phyloP scores from a whole-genome alignment of 2,888 invertebrate species.

The Psococerastis gibbosa region DNA sequence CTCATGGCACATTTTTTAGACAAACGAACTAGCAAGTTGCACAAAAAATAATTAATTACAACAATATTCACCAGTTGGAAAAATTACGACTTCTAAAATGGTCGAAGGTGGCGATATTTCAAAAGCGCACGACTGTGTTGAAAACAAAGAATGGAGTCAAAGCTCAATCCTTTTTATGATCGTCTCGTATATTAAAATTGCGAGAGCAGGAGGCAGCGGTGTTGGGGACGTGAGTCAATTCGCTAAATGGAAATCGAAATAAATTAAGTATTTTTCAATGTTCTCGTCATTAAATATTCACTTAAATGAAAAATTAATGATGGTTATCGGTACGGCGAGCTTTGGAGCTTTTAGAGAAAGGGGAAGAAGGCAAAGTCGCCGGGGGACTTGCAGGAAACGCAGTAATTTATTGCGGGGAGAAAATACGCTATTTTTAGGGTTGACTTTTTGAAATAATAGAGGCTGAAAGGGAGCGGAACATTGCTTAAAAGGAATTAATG shows the following conservation, averaged over 20 bases:
- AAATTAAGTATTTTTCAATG: constrained; percentile 10
- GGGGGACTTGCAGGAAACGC: background rate
- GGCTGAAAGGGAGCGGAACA: background rate
- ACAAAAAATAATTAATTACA: too few relatives aligned
- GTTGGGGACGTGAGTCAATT: constrained; percentile 8
- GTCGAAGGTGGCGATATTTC: too few relatives aligned
- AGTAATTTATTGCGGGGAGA: background rate
- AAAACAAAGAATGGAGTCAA: too few relatives aligned
- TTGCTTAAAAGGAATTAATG: background rate
- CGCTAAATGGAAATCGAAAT: constrained; percentile 6
- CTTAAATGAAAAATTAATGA: constrained; percentile 8
- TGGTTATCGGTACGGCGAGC: background rate
- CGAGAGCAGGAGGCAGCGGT: too few relatives aligned
- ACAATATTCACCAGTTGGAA: too few relatives aligned
- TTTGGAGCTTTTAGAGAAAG: background rate
- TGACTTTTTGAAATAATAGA: background rate
- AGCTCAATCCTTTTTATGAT: too few relatives aligned
- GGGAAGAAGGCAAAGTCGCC: background rate
- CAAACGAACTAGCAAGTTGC: too few relatives aligned
- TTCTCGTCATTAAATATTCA: constrained; percentile 8
- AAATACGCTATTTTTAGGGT: background rate
- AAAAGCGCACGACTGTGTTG: too few relatives aligned
- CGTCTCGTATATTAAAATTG: too few relatives aligned
- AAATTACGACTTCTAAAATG: too few relatives aligned
- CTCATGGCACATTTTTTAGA: too few relatives aligned